Percentiles rank a stretch among this genome's conserved stretches.
phyloP scores from a whole-genome alignment of 2,888 invertebrate species.

The Lasioglossum marginatum region DNA sequence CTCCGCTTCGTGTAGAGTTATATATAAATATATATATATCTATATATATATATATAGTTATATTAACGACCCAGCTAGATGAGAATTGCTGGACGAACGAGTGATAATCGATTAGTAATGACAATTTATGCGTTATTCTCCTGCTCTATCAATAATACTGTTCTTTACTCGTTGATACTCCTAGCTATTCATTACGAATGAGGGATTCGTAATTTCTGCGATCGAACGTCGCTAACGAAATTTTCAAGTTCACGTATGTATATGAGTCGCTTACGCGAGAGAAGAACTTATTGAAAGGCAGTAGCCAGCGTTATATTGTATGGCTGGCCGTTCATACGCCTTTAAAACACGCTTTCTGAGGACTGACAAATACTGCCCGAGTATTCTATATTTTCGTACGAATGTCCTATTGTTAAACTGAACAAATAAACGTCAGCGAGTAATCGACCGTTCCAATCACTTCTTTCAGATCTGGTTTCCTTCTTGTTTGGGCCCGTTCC shows the following conservation, averaged over 20 bases:
- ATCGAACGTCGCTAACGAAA: conserved; percentile 18
- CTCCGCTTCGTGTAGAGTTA: neutral
- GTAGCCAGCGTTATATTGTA: neutral
- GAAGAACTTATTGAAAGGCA: conserved; percentile 10
- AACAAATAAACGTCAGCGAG: conserved; percentile 70
- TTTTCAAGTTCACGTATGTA: neutral
- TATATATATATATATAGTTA: conserved; percentile 38
- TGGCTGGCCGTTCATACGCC: neutral
- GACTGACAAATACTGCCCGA: conserved; percentile 42
- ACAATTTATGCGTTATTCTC: conserved; percentile 43
- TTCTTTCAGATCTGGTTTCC: neutral
- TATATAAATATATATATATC: conserved; percentile 32
- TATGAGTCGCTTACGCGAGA: neutral
- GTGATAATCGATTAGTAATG: conserved; percentile 58
- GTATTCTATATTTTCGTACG: conserved; percentile 65
- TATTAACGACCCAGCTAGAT: conserved; percentile 37
- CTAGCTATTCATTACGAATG: conserved; percentile 38
- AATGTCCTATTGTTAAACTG: conserved; percentile 63
- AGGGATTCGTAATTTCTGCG: neutral
- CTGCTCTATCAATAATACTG: conserved; percentile 34
- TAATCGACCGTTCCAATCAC: conserved; percentile 37
- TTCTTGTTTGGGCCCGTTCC: neutral
- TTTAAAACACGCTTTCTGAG: conserved; percentile 2
- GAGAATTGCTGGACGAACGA: conserved; percentile 50
- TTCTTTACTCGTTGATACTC: conserved; percentile 57